Percentiles rank a stretch among this genome's conserved stretches.
These are phyloP conservation scores for Parnassius orleans DNA, from an alignment of 2,888 invertebrate species.

Conservation along the genomic window DNA sequence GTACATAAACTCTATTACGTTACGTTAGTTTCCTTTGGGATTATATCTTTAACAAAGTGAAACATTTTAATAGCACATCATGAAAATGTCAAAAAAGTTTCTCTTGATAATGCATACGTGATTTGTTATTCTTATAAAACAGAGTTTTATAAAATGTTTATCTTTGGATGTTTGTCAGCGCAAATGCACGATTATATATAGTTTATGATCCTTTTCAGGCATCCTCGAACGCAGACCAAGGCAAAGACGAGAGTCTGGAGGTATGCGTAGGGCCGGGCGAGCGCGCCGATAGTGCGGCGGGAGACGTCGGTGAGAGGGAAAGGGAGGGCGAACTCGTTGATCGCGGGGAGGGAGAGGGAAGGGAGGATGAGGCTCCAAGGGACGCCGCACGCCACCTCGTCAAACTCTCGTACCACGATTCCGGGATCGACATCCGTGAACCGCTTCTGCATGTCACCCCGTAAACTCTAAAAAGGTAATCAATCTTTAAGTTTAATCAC, in stretches of 20 bases:
- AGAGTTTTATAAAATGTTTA: no score
- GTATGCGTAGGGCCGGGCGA: slow-evolving; percentile 45
- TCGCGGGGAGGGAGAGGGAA: slow-evolving; percentile 39
- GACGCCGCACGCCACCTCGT: slow-evolving; percentile 82
- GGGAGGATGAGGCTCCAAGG: slow-evolving; percentile 63
- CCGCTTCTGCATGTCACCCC: slow-evolving; percentile 84
- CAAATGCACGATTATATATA: no score
- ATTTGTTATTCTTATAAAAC: no score
- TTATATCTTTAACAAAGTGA: no score
- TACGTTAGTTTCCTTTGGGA: no score
- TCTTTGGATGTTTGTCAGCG: no score
- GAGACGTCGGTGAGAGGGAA: slow-evolving; percentile 56
- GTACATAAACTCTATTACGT: no score
- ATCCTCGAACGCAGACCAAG: slow-evolving; percentile 65
- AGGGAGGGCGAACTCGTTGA: slow-evolving; percentile 49
- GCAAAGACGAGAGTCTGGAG: slow-evolving; percentile 63
- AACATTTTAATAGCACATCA: no score
- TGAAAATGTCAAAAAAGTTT: no score
- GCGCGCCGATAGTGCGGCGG: slow-evolving; percentile 44
- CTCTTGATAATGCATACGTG: no score
- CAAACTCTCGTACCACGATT: slow-evolving; percentile 93
- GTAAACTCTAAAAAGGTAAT: slow-evolving; percentile 83
- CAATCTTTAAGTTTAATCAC: no score
- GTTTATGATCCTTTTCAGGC: slow-evolving; percentile 42
- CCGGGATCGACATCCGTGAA: slow-evolving; percentile 93